phyloP scores from a whole-genome alignment of 2,888 invertebrate species.

The Pecten maximus region DNA sequence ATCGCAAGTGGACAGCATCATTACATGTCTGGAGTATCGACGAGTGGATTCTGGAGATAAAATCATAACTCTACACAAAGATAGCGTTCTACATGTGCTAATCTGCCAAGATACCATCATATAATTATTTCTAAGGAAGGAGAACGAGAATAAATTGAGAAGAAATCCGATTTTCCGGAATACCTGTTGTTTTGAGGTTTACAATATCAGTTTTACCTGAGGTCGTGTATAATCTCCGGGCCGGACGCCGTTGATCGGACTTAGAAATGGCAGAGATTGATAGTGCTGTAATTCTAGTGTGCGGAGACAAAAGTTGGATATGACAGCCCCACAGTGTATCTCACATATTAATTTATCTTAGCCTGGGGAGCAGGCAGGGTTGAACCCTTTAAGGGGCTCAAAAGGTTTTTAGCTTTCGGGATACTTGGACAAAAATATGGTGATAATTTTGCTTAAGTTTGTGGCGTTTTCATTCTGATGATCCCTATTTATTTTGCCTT shows the following conservation, averaged over 20 bases:
- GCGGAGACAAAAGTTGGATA: background rate
- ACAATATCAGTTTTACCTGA: conserved; percentile 20
- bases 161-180: conserved; percentile 24
- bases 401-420: background rate
- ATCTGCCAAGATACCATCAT: conserved; percentile 6
- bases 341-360: background rate
- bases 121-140: background rate
- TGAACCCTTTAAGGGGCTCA: background rate
- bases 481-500: too few species aligned
- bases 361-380: background rate
- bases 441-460: too few species aligned
- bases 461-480: too few species aligned
- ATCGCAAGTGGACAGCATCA: background rate
- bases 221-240: conserved; percentile 26
- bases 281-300: background rate
- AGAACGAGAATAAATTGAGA: conserved; percentile 6
- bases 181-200: conserved; percentile 28
- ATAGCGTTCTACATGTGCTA: background rate
- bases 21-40: background rate
- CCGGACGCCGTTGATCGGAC: background rate
- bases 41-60: background rate
- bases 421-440: too few species aligned
- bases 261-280: conserved; percentile 8
- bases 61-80: background rate
- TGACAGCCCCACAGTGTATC: background rate